A percentile compares a stretch with the other conserved stretches of the same genome.
Conservation (phyloP, 2,888 invertebrate genomes). For the Cephalotes varians region DNA sequence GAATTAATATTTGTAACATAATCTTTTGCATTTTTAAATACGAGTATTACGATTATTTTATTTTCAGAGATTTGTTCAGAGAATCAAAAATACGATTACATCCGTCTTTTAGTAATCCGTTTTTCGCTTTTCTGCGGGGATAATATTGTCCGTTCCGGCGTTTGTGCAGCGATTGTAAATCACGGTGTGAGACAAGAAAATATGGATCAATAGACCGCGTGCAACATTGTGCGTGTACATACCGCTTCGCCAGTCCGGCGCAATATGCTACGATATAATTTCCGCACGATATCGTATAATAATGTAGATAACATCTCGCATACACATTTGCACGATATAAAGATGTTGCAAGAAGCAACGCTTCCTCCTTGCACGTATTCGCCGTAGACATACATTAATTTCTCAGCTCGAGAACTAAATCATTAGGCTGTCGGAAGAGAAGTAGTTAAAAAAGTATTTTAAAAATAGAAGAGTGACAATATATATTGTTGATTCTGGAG, state of each 20-base stretch:
- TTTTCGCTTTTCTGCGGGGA: constrained; percentile 5
- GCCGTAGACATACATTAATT: constrained; percentile 21
- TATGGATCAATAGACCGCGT: constrained; percentile 49
- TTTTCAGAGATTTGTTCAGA: not conserved
- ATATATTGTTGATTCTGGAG: not conserved
- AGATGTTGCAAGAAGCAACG: constrained; percentile 20
- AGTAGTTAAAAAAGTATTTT: not conserved
- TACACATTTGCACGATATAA: constrained; percentile 1
- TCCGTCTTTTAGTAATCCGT: constrained; percentile 34
- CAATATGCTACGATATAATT: constrained; percentile 32
- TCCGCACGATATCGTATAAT: constrained; percentile 28
- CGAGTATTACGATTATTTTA: not conserved
- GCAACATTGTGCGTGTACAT: constrained; percentile 43
- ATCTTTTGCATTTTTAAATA: not conserved
- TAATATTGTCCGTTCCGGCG: constrained; percentile 29
- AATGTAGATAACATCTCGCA: constrained; percentile 1
- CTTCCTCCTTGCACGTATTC: constrained; percentile 8
- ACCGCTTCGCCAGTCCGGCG: not conserved
- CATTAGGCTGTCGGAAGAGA: not conserved
- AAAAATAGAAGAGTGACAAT: not conserved
- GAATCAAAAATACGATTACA: constrained; percentile 10
- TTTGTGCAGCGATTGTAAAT: constrained; percentile 35
- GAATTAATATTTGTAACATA: not conserved
- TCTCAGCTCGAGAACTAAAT: constrained; percentile 18
- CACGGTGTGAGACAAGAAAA: constrained; percentile 42